Evolutionary conservation across 1,140 invertebrate species (phyloP).

Genomic region (Brachionus sp.): DNA sequence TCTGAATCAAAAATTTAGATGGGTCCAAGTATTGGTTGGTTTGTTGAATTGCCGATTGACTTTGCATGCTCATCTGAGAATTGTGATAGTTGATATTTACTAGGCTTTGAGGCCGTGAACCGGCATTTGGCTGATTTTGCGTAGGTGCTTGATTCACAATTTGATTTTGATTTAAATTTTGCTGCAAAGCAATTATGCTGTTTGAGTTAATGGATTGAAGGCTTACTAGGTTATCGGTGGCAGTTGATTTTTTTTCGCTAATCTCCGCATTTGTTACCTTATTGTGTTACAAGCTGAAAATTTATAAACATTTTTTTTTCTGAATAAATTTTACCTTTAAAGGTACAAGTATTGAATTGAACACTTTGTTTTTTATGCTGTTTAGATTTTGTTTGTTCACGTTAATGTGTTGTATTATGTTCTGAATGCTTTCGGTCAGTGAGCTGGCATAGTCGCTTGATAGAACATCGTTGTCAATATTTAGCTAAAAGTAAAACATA

Average conservation of each 20-base stretch:
- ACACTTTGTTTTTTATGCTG: slow-evolving; percentile 13
- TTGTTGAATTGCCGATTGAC: background rate
- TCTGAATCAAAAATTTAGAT: background rate
- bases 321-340: background rate
- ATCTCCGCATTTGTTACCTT: background rate
- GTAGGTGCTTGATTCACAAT: background rate
- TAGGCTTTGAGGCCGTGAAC: background rate
- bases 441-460: slow-evolving; percentile 1
- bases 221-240: background rate
- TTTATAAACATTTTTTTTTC: background rate
- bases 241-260: background rate
- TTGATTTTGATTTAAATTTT: slow-evolving; percentile 22
- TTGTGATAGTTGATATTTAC: background rate
- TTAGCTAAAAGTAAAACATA: slow-evolving; percentile 19
- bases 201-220: background rate
- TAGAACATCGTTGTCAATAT: background rate
- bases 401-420: background rate
- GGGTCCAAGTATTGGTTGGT: background rate
- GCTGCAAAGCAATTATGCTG: background rate
- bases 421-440: background rate
- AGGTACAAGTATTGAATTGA: background rate
- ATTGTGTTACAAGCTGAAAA: background rate
- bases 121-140: background rate
- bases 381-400: slow-evolving; percentile 12
- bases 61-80: background rate